Evolutionary conservation across 2,113 vertebrate species (phyloP), one percentile per base, ranked within the genome.

Genomic region (Microcebus tavaratra): DNA sequence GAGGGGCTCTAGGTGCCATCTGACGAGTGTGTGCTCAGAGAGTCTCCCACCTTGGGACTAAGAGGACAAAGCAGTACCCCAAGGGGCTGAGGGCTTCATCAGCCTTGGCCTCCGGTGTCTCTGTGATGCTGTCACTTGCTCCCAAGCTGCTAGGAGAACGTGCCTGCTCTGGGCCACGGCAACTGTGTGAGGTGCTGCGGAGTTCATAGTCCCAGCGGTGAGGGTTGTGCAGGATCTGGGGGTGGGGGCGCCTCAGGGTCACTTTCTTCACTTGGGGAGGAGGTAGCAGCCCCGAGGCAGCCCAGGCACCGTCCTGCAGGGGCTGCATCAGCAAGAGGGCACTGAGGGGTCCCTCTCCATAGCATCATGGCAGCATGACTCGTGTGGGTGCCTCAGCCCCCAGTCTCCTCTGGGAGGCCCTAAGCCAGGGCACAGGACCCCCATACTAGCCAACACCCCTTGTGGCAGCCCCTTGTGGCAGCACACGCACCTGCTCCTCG

Each of bases 291-390:
- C 50, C 50, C 14, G 50, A 53, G 21, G 21, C 8, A 59, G 57
- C 57, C 21, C 59, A 61, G 59, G 59, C 21, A 3, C 59, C 59
- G 25, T 13, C 59, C 25, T 25, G 59, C 25, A 61, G 59, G 59
- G 8, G 59, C 59, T 3, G 10, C 59, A 0, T 61, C 23, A 61
- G 23, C 3, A 9, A 3, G 1, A 5, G 14, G 8, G 36, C 3
- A 1, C 21, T 23, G 20, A 11, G 1, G 31, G 45, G 29, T 10
- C 15, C 14, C 29, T 34, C 36, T 34, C 29, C 3, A 20, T 1
- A 65, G 39, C 4, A 55, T 34, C 14, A n/a, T 67, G 15, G 55
- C 21, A 1, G n/a, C 11, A 5, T 21, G 20, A 21, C 57, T 70
- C 6, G 1, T 25, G 25, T 29, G 34, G 17, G 31, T 8, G 1